Percentiles rank a stretch among this genome's conserved stretches.
Conservation (phyloP, 1,140 invertebrate genomes). For the Apocrypta bakeri region DNA sequence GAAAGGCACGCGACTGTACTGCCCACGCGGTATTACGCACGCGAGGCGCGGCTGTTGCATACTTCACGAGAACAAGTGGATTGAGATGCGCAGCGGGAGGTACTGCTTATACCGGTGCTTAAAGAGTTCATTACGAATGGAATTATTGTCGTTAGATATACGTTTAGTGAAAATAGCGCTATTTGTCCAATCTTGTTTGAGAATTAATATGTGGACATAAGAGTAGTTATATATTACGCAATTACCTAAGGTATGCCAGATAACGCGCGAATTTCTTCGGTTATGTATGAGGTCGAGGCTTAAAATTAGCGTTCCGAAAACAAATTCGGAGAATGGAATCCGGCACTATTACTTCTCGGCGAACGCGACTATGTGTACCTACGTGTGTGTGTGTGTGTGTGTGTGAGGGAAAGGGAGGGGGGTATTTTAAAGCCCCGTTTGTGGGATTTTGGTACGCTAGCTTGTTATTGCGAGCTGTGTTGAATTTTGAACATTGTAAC, state of each 20-base stretch:
- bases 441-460: no score
- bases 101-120: no score
- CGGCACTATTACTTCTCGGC: not conserved
- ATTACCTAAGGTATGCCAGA: not conserved
- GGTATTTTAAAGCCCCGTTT: no score
- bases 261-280: not conserved
- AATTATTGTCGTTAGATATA: not conserved
- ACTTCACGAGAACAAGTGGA: not conserved
- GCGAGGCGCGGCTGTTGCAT: conserved; percentile 11
- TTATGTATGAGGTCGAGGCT: not conserved
- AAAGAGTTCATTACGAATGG: not conserved
- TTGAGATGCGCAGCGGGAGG: not conserved
- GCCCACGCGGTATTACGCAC: conserved; percentile 5
- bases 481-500: not conserved
- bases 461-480: not conserved
- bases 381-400: no score
- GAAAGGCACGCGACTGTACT: not conserved
- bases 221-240: no score
- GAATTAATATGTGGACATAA: no score
- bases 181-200: no score
- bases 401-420: not conserved
- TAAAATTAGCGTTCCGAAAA: conserved; percentile 29
- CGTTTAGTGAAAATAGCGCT: no score
- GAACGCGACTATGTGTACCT: no score
- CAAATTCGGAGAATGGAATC: conserved; percentile 29